A percentile compares a stretch with the other conserved stretches of the same genome.
Evolutionary conservation across 2,113 vertebrate species (phyloP).

Genomic region (Phrynosoma platyrhinos): DNA sequence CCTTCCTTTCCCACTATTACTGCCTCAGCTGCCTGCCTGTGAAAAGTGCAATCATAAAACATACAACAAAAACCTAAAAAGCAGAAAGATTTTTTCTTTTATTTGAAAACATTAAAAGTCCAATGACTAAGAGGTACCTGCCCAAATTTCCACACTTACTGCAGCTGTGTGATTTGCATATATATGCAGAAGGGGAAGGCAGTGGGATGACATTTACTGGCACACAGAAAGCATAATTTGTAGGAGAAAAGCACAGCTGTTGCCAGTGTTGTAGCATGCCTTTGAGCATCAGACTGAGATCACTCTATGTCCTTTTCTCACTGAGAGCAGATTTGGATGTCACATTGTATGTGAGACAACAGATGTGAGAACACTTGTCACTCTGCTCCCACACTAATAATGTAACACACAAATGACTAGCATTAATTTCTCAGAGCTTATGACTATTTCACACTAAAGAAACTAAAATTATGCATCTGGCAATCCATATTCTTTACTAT

Average conservation of each 20-base stretch:
- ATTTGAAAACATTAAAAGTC: neutral
- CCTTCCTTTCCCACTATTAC: neutral
- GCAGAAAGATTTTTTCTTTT: neutral
- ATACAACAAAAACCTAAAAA: neutral
- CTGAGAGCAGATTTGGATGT: constrained; percentile 14
- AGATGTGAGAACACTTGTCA: constrained; percentile 13
- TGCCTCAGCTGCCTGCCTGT: neutral
- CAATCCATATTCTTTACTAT: neutral
- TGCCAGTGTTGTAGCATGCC: constrained; percentile 35
- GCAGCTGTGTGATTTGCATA: constrained; percentile 1
- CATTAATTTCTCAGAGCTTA: neutral
- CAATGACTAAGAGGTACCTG: neutral
- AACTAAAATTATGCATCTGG: neutral
- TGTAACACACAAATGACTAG: neutral
- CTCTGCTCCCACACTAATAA: constrained; percentile 7
- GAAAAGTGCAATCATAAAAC: neutral
- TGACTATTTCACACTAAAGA: neutral
- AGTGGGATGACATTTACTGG: constrained; percentile 20
- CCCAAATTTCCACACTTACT: constrained; percentile 1
- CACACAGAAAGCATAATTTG: constrained; percentile 37
- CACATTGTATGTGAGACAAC: neutral
- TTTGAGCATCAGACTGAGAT: constrained; percentile 53
- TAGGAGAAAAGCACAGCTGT: constrained; percentile 48
- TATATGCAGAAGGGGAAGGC: constrained; percentile 19
- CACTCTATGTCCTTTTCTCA: constrained; percentile 50